Conservation (phyloP, 2,797 vertebrate genomes). For the Pogoniulus pusillus region DNA sequence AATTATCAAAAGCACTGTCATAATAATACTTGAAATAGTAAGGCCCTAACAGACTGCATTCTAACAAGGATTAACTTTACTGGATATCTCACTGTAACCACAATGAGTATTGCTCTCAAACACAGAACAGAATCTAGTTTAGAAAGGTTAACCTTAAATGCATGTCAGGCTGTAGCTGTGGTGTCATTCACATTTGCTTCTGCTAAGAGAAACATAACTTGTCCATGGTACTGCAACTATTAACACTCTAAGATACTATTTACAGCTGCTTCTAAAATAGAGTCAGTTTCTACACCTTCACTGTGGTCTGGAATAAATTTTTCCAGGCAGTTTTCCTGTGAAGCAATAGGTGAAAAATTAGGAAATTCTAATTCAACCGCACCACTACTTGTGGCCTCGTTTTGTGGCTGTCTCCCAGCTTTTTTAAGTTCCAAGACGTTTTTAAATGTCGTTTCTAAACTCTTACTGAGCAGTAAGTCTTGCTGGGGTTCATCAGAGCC, state of each 20-base stretch:
- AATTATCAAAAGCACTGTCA: conserved; percentile 64
- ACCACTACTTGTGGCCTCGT: conserved; percentile 62
- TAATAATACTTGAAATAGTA: conserved; percentile 70
- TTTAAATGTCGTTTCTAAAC: conserved; percentile 85
- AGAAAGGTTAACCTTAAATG: conserved; percentile 78
- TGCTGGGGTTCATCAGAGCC: conserved; percentile 71
- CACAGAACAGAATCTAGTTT: conserved; percentile 75
- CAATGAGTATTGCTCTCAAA: conserved; percentile 82
- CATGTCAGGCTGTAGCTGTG: conserved; percentile 77
- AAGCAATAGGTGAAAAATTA: conserved; percentile 77
- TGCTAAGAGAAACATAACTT: conserved; percentile 72
- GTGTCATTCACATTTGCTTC: conserved; percentile 76
- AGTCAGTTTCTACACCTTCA: conserved; percentile 90
- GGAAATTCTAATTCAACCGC: conserved; percentile 77
- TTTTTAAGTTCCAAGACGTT: conserved; percentile 89
- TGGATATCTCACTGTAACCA: conserved; percentile 76
- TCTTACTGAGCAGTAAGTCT: conserved; percentile 79
- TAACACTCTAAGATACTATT: conserved; percentile 99
- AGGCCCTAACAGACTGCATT: conserved; percentile 78
- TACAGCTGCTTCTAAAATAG: conserved; percentile 97
- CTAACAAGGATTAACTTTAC: conserved; percentile 72
- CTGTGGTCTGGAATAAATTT: conserved; percentile 83
- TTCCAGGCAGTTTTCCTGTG: conserved; percentile 81
- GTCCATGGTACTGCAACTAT: conserved; percentile 74
- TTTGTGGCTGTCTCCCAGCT: conserved; percentile 80